Evolutionary conservation across 2,113 vertebrate species (phyloP), one percentile per base, ranked within the genome.

Genomic region (Pseudorhombus dupliciocellatus): DNA sequence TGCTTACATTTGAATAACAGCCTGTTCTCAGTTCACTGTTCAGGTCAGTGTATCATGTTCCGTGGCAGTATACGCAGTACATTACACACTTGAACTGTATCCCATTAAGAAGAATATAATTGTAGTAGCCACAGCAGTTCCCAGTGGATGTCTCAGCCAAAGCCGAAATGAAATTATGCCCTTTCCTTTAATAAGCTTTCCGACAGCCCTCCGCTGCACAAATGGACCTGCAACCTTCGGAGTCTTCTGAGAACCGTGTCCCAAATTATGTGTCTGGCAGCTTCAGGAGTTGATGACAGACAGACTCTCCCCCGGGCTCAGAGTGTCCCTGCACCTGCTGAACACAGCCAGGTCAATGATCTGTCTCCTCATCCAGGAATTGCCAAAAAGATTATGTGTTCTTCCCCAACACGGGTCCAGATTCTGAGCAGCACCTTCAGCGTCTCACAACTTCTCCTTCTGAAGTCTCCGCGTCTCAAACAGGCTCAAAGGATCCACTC

Each of bases 101-200:
- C 37, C 74, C 69, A 86, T 86, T 80, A 78, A 62, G 37, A 78
- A 58, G 70, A 64, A 63, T 77, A 77, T 88, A 77, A 86, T 77
- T 86, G 69, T 66, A 72, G 70, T 46, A 37, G 68, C 53, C 68
- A 28, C 55, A 66, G 46, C 51, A 24, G 54, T 53, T 78, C 81
- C 84, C 79, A 70, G 67, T 7, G 66, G 81, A 76, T 20, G 30
- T 65, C 51, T 59, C 55, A 37, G 25, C 44, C 53, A 52, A 60
- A 58, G 72, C 69, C 73, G 63, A 72, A 58, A 67, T 79, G 56
- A 66, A 85, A 85, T 81, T 22, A 81, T 81, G 65, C 58, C 60
- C 76, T 81, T 77, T 88, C 58, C 51, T 54, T 34, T 81, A 84
- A 87, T 57, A 76, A 76, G 76, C 77, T 78, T 71, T 63, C 52